phyloP scores from a whole-genome alignment of 1,140 invertebrate genomes.

The Lucilia sericata region DNA sequence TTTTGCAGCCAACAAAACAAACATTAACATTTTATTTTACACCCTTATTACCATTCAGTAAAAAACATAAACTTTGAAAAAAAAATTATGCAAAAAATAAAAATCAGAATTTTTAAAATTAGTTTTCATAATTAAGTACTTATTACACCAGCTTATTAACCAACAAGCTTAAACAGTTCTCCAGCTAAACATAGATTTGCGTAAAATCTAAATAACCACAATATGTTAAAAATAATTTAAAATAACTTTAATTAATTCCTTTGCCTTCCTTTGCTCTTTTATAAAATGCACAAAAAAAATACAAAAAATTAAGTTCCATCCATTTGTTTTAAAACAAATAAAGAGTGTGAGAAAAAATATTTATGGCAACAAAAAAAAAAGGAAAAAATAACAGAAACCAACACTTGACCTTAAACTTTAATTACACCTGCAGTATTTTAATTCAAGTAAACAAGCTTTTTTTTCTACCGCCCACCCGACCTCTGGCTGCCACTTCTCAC shows the following conservation, averaged over 20 bases:
- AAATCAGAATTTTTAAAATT: background rate
- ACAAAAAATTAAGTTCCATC: background rate
- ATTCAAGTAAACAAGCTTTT: slow-evolving; percentile 10
- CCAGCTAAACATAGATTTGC: too few species aligned
- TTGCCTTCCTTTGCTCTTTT: background rate
- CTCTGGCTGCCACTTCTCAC: background rate
- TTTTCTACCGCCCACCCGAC: background rate
- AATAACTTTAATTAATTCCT: background rate
- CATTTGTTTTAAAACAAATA: background rate
- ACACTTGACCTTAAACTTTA: slow-evolving; percentile 41
- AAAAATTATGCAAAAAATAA: background rate
- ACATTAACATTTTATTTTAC: background rate
- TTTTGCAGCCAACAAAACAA: too few species aligned
- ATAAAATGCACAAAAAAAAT: background rate
- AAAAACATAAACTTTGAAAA: background rate
- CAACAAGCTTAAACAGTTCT: too few species aligned
- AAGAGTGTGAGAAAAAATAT: too few species aligned
- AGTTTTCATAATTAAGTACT: too few species aligned
- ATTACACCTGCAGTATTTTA: slow-evolving; percentile 34
- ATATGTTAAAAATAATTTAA: too few species aligned
- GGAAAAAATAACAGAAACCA: background rate
- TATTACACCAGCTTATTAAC: too few species aligned
- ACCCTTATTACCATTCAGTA: background rate
- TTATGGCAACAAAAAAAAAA: background rate
- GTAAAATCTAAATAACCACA: too few species aligned